Evolutionary conservation across 2,797 vertebrate species (phyloP).

Genomic region (Carapus acus): DNA sequence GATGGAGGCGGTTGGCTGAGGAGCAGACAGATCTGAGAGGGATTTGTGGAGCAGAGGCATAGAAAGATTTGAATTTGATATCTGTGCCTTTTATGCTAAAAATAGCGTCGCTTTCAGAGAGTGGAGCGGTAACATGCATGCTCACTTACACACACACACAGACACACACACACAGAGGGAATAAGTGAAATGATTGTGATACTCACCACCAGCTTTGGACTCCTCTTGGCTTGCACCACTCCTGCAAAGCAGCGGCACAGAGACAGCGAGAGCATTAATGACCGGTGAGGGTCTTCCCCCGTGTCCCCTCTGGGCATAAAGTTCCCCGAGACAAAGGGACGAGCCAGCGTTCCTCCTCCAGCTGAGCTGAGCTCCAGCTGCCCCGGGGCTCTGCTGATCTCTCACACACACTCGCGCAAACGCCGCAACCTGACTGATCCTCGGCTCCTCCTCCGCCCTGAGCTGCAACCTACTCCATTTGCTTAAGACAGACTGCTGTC

Average conservation of each 20-base stretch:
- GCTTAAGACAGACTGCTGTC: conserved; percentile 63
- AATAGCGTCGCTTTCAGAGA: conserved; percentile 44
- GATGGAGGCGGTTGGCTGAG: conserved; percentile 17
- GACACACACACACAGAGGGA: not conserved
- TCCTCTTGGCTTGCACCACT: conserved; percentile 95
- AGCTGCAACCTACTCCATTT: conserved; percentile 35
- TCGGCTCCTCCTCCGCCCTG: conserved; percentile 46
- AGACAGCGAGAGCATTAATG: conserved; percentile 80
- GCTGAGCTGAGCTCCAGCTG: conserved; percentile 40
- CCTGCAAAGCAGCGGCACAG: conserved; percentile 93
- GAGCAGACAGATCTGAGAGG: conserved; percentile 1
- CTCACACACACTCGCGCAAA: conserved; percentile 56
- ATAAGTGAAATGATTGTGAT: conserved; percentile 47
- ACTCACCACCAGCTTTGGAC: conserved; percentile 99
- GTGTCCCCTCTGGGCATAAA: conserved; percentile 62
- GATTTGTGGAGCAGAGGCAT: conserved; percentile 25
- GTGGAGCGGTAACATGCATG: conserved; percentile 22
- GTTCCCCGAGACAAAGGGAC: conserved; percentile 31
- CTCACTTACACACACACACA: conserved; percentile 13
- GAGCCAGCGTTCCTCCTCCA: conserved; percentile 43
- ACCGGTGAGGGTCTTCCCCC: conserved; percentile 72
- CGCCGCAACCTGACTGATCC: conserved; percentile 59
- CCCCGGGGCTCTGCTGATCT: conserved; percentile 38
- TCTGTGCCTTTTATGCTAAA: conserved; percentile 54
- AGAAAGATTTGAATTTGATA: conserved; percentile 32